These are phyloP conservation scores for Drosophila dunni DNA, from an alignment of 1,140 invertebrate genomes.

Conservation along the genomic window DNA sequence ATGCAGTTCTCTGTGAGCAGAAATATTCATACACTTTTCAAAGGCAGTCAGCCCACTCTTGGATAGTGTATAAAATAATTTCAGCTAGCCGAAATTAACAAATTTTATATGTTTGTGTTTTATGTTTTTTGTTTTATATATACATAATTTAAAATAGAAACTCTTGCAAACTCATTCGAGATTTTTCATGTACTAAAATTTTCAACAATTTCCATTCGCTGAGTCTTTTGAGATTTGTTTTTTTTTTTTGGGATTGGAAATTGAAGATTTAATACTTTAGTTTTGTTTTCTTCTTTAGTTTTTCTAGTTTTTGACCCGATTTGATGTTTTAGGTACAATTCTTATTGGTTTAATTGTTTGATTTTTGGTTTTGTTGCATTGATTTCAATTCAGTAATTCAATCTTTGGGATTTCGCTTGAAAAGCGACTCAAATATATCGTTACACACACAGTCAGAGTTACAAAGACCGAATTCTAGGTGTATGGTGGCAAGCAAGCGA, in stretches of 20 bases:
- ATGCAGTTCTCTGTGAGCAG: neutral
- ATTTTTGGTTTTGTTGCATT: slow-evolving; percentile 19
- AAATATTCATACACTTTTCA: slow-evolving; percentile 43
- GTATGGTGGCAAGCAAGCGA: slow-evolving; percentile 82
- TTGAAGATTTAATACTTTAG: slow-evolving; percentile 17
- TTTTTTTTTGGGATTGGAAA: slow-evolving; percentile 7
- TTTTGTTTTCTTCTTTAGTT: slow-evolving; percentile 24
- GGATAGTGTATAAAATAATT: slow-evolving; percentile 44
- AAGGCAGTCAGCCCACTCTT: slow-evolving; percentile 2
- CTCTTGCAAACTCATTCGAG: slow-evolving; percentile 78
- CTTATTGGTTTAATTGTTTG: slow-evolving; percentile 40
- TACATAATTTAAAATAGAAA: slow-evolving; percentile 77
- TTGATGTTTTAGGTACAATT: slow-evolving; percentile 67
- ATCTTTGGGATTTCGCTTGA: slow-evolving; percentile 75
- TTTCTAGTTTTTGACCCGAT: slow-evolving; percentile 52
- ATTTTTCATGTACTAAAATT: slow-evolving; percentile 28
- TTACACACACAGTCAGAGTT: slow-evolving; percentile 84
- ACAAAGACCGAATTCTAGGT: slow-evolving; percentile 84
- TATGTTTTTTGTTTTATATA: slow-evolving; percentile 31
- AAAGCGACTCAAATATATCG: slow-evolving; percentile 83
- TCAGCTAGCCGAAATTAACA: slow-evolving; percentile 45
- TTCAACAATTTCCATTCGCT: slow-evolving; percentile 28
- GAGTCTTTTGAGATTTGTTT: slow-evolving; percentile 10
- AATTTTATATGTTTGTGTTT: slow-evolving; percentile 28
- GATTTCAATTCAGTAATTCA: slow-evolving; percentile 27